phyloP scores from a whole-genome alignment of 1,140 invertebrate genomes.

The Monomorium pharaonis region DNA sequence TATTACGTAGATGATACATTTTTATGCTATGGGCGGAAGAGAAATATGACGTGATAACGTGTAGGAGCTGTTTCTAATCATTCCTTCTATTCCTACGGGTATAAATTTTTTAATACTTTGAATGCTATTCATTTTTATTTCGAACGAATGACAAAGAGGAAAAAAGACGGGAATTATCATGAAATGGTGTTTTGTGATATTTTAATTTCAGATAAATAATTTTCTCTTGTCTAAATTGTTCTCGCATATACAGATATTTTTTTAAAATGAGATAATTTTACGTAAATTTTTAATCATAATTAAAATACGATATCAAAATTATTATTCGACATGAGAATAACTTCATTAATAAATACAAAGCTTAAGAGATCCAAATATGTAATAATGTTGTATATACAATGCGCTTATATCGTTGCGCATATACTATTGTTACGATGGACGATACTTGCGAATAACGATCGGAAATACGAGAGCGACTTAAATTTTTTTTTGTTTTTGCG shows the following conservation, averaged over 20 bases:
- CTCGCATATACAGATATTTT: neutral
- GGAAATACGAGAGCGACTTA: slow-evolving; percentile 45
- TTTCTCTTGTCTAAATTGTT: neutral
- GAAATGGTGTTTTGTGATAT: neutral
- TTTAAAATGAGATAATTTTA: too few relatives aligned
- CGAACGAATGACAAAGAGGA: neutral
- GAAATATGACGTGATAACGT: slow-evolving; percentile 29
- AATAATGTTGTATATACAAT: neutral
- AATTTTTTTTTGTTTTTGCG: slow-evolving; percentile 42
- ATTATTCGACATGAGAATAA: neutral
- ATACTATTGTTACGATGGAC: slow-evolving; percentile 22
- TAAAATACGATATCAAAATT: neutral
- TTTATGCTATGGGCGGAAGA: slow-evolving; percentile 29
- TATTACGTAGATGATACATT: slow-evolving; percentile 52
- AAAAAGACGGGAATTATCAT: neutral
- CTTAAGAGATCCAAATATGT: neutral
- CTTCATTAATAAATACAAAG: neutral
- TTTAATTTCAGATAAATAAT: neutral
- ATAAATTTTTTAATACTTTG: neutral
- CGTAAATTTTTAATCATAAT: too few relatives aligned
- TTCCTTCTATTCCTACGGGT: too few relatives aligned
- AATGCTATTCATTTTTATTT: neutral
- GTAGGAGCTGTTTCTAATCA: slow-evolving; percentile 15
- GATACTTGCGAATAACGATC: slow-evolving; percentile 36
- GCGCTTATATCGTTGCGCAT: neutral